Percentiles rank a stretch among this genome's conserved stretches.
These are phyloP conservation scores for Styela clava DNA, from an alignment of 23 tunicate species.

Conservation along the genomic window DNA sequence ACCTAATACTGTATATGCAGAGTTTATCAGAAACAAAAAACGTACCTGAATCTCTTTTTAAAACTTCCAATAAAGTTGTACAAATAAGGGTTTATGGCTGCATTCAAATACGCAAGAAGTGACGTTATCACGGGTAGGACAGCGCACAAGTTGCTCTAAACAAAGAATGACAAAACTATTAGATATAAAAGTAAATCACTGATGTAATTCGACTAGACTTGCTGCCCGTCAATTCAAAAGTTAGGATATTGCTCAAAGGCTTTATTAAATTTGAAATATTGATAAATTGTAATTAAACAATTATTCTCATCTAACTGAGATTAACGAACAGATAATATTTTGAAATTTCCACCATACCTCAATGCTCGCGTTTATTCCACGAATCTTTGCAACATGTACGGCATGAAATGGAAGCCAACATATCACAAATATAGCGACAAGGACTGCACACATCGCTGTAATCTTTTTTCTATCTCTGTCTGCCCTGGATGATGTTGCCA, in stretches of 20 bases:
- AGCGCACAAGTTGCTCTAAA: background rate
- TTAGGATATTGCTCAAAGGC: too few species aligned
- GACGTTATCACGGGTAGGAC: background rate
- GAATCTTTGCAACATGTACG: constrained; percentile 20
- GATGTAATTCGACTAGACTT: too few species aligned
- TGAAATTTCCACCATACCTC: background rate
- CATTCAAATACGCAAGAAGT: background rate
- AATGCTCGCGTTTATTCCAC: constrained; percentile 8
- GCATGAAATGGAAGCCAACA: constrained; percentile 41
- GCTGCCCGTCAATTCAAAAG: too few species aligned
- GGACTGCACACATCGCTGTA: constrained; percentile 27
- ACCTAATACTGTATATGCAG: too few species aligned
- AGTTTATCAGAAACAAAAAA: too few species aligned
- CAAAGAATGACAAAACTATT: too few species aligned
- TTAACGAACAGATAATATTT: too few species aligned
- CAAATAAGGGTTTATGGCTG: background rate
- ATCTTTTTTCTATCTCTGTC: constrained; percentile 17
- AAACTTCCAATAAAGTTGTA: background rate
- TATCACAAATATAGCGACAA: constrained; percentile 25
- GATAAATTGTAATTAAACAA: too few species aligned
- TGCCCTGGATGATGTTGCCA: background rate
- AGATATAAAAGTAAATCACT: too few species aligned
- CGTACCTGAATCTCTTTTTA: background rate
- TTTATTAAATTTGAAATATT: too few species aligned
- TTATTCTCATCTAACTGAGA: too few species aligned